phyloP scores from a whole-genome alignment of 2,113 vertebrate species.

The Perccottus glenii region DNA sequence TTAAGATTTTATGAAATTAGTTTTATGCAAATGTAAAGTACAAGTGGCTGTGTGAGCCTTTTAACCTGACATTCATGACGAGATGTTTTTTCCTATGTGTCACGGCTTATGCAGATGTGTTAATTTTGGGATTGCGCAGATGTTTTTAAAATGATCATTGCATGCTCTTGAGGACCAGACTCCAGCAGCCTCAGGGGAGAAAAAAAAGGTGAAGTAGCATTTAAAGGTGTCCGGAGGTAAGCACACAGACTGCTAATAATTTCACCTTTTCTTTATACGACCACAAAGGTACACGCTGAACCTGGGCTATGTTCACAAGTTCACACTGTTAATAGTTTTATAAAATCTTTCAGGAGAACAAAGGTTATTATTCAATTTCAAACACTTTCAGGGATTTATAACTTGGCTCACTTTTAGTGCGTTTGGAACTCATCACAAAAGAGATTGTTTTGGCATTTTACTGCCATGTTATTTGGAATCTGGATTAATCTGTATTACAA shows the following conservation, averaged over 20 bases:
- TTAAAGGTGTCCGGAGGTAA: constrained; percentile 50
- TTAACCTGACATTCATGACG: constrained; percentile 16
- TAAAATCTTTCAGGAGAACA: constrained; percentile 27
- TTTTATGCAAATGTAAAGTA: constrained; percentile 26
- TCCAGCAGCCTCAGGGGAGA: constrained; percentile 27
- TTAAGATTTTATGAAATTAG: constrained; percentile 23
- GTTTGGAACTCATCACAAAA: neutral
- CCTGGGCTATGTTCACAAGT: constrained; percentile 7
- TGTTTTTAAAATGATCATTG: constrained; percentile 24
- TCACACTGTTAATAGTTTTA: constrained; percentile 19
- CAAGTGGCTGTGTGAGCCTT: neutral
- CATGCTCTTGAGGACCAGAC: constrained; percentile 32
- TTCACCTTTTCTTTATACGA: constrained; percentile 54
- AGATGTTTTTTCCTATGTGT: neutral
- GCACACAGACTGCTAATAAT: constrained; percentile 24
- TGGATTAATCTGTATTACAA: neutral
- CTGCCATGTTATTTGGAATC: neutral
- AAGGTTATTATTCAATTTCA: constrained; percentile 24
- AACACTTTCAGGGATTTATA: neutral
- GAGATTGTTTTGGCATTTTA: neutral
- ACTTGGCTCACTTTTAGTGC: neutral
- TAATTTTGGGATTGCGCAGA: constrained; percentile 18
- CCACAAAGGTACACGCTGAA: constrained; percentile 17
- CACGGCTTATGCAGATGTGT: constrained; percentile 32
- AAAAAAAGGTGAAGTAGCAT: constrained; percentile 40